Evolutionary conservation across 2,113 vertebrate species (phyloP), one percentile per base, ranked within the genome.

Genomic region (Passerina amoena): DNA sequence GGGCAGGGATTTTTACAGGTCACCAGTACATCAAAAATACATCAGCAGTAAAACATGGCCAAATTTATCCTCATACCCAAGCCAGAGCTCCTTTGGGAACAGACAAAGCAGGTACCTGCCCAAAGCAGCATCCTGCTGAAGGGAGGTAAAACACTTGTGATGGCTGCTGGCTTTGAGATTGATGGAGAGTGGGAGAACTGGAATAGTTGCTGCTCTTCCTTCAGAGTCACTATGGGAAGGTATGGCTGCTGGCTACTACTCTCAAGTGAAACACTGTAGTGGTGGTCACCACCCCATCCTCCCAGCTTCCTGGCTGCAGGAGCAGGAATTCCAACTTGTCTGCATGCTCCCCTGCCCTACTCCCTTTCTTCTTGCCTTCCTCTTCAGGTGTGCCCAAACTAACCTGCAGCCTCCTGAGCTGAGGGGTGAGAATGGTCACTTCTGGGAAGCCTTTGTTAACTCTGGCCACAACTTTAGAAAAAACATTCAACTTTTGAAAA

Each of bases 1-100:
- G 65, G 44, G 47, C 24, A 91, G 44, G 48, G 72, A 40, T 59
- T 86, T 93, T 88, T 89, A 87, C 31, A 82, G 20, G 57, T 72
- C 35, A 81, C 10, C 31, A 53, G 51, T 53, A 60, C 16, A 64
- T 89, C 13, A 84, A 68, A 90, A 84, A 86, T 47, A 66, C 30
- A n/a, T 37, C 24, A 81, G 23, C 53, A 86, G 18, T 78, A 89
- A 91, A 94, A 88, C 37, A 79, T 15, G 18, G 20, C 48, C 48
- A 30, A 82, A 19, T 82, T 88, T 77, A 87, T 5, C 37, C 28
- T 80, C 56, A 70, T 70, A 54, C 11, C 31, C 45, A 57, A 83
- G 35, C 11, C 44, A 87, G 44, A 87, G 35, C 19, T 84, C 73
- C 51, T 84, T 28, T 94, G 35, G 38, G 51, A 92, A 51, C 5